Conservation (phyloP, 1,140 invertebrate genomes). For the Globodera rostochiensis region DNA sequence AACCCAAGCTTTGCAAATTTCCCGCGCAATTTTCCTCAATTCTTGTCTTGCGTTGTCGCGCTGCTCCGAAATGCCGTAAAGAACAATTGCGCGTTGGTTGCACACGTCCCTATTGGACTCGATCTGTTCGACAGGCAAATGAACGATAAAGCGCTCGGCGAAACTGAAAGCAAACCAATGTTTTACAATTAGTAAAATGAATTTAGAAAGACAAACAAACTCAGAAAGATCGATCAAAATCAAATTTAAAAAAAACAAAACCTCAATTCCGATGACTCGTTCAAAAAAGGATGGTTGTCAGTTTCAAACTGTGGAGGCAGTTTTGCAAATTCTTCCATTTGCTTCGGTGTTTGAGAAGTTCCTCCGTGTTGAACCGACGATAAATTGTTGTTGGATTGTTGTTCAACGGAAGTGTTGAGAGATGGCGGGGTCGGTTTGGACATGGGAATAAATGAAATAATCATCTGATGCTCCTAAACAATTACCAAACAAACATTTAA, state of each 20-base stretch:
- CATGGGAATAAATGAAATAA: slow-evolving; percentile 53
- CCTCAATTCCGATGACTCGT: slow-evolving; percentile 32
- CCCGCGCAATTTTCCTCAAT: slow-evolving; percentile 37
- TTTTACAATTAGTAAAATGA: no score
- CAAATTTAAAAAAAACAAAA: background rate
- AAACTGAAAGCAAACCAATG: background rate
- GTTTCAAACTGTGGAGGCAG: slow-evolving; percentile 25
- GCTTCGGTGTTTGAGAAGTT: slow-evolving; percentile 6
- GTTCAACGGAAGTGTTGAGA: background rate
- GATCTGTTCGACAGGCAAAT: slow-evolving; percentile 47
- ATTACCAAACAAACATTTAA: background rate
- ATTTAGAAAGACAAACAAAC: background rate
- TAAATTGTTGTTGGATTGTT: slow-evolving; percentile 7
- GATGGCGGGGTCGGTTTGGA: slow-evolving; percentile 8
- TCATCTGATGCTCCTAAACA: slow-evolving; percentile 37
- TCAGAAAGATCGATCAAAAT: no score
- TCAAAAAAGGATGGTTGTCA: slow-evolving; percentile 44
- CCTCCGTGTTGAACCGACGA: background rate
- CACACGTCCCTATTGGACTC: slow-evolving; percentile 33
- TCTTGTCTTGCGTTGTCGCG: slow-evolving; percentile 39
- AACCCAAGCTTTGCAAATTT: slow-evolving; percentile 54
- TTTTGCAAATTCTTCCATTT: slow-evolving; percentile 25
- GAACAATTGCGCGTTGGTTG: slow-evolving; percentile 48
- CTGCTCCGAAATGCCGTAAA: slow-evolving; percentile 50
- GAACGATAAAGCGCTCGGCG: slow-evolving; percentile 51